Evolutionary conservation across 1,140 invertebrate species (phyloP).

Genomic region (Pemphigus obesinymphae): DNA sequence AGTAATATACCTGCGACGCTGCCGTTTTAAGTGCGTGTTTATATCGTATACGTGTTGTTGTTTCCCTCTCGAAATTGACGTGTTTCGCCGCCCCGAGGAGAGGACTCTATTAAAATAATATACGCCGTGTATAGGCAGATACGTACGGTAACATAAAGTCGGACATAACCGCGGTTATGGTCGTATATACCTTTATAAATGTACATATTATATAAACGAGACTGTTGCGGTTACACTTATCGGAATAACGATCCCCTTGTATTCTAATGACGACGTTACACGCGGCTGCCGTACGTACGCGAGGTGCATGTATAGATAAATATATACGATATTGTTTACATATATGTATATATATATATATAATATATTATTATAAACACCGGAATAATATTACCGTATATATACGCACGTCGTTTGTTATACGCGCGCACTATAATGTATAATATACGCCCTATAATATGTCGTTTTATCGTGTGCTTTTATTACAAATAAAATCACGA

Average conservation of each 20-base stretch:
- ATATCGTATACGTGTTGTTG: no score
- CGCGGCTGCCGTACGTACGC: neutral
- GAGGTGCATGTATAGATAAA: neutral
- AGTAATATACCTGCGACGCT: no score
- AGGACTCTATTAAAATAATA: no score
- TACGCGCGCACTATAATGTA: neutral
- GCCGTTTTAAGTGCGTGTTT: no score
- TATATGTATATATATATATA: neutral
- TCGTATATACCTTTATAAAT: neutral
- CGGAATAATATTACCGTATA: no score
- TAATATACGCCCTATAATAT: no score
- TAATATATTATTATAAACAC: no score
- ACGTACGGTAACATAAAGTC: neutral
- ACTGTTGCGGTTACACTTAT: neutral
- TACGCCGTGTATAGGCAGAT: neutral
- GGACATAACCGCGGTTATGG: no score
- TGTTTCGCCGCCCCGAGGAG: no score
- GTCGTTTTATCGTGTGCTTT: no score
- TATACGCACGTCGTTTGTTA: neutral
- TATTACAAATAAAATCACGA: no score
- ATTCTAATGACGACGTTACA: neutral
- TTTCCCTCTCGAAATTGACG: no score
- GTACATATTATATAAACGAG: neutral
- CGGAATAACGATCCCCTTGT: conserved; percentile 1
- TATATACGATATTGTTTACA: neutral